A percentile compares a stretch with the other conserved stretches of the same genome.
Conservation (phyloP, 2,113 vertebrate genomes). For the Oncorhynchus tshawytscha region DNA sequence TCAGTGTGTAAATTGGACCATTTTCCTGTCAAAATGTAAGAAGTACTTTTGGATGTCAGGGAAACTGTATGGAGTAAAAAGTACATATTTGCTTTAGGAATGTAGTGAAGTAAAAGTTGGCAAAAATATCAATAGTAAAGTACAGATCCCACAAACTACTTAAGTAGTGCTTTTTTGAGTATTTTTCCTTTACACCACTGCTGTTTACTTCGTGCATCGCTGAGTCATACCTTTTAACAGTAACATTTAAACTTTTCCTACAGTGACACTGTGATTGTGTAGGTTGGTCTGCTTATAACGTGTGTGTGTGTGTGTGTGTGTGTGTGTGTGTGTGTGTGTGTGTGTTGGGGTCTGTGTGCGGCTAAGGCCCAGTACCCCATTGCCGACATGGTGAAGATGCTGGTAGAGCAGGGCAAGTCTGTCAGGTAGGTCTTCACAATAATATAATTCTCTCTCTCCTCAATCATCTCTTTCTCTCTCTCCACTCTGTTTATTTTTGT, state of each 20-base stretch:
- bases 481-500: not conserved
- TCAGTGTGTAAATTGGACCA: no score
- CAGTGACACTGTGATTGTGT: not conserved
- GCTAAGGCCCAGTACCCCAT: conserved; percentile 82
- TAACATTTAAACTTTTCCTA: not conserved
- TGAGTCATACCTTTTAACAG: not conserved
- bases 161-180: no score
- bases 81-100: no score
- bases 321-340: conserved; percentile 19
- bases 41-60: no score
- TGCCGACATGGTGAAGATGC: conserved; percentile 82
- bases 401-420: conserved; percentile 74
- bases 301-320: conserved; percentile 22
- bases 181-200: no score
- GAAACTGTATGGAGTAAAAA: no score
- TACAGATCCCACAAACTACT: no score
- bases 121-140: no score
- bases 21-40: no score
- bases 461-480: not conserved
- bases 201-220: no score
- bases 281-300: not conserved
- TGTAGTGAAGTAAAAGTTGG: no score
- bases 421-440: conserved; percentile 64
- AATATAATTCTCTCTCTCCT: not conserved
- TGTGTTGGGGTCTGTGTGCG: conserved; percentile 78